Evolutionary conservation across 2,888 invertebrate genomes (phyloP), one percentile per base, ranked within the genome.

Genomic region (Acleris holmiana): DNA sequence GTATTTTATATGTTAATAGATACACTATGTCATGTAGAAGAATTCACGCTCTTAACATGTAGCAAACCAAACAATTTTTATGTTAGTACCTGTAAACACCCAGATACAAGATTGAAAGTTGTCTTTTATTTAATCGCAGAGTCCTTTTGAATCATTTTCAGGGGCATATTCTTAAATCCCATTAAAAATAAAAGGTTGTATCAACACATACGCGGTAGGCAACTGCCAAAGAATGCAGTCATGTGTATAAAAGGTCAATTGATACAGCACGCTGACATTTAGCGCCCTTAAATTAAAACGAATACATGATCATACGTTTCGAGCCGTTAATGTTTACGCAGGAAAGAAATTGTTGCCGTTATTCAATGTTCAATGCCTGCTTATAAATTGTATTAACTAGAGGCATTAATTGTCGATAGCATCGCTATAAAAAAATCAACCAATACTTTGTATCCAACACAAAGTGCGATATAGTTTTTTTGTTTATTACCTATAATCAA

Each of bases 201-300:
- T 15, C 25, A 21, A 51, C 51, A 57, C 44, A 53, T 50, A 17
- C 48, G 29, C 61, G 35, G 62, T 57, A 56, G 44, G 44, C 50
- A 55, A 65, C 60, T 49, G 59, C 59, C 49, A n/a, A 60, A 65
- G 65, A 65, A 65, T 65, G 65, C 59, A 60, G 65, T 60, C 65
- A 65, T 59, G 64, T 54, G 55, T 60, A 74, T 69, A 65, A 69
- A 75, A 78, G 78, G 78, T 79, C 77, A 80, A 77, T 76, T 71
- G 74, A 76, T 78, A 67, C 70, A 71, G 54, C 68, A 72, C 67
- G 68, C 74, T 81, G 78, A 72, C 77, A 80, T 82, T 82, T 77
- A 82, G 73, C 73, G 68, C 73, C 72, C 72, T 78, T 79, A 76
- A 77, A 79, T 79, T 79, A 79, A 77, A 79, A 73, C 51, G 71